Conservation (phyloP, 2,797 vertebrate species). For the Ara ararauna region DNA sequence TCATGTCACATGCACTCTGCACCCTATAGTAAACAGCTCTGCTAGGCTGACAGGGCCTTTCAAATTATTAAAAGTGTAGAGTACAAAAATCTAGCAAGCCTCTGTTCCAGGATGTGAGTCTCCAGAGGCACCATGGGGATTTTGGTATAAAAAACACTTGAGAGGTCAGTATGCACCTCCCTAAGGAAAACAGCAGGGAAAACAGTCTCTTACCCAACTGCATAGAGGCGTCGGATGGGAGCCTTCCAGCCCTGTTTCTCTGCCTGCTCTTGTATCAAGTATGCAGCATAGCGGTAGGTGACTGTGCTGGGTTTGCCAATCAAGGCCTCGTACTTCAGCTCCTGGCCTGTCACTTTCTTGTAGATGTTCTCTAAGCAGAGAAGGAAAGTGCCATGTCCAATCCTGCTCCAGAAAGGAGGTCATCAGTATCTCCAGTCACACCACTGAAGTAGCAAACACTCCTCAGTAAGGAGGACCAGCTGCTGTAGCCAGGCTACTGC, state of each 20-base stretch:
- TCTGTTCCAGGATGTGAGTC: not conserved
- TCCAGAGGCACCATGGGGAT: not conserved
- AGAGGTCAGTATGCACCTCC: not conserved
- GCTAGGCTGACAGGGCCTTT: not conserved
- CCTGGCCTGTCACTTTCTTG: conserved; percentile 90
- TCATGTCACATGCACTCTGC: not conserved
- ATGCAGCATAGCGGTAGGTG: conserved; percentile 92
- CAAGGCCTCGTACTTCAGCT: conserved; percentile 91
- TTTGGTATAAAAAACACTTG: not conserved
- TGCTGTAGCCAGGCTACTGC: not conserved
- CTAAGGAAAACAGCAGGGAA: not conserved
- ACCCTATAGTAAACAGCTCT: not conserved
- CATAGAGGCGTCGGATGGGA: conserved; percentile 90
- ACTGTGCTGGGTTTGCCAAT: conserved; percentile 94
- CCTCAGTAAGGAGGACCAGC: not conserved
- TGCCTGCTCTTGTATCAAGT: conserved; percentile 87
- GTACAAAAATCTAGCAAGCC: not conserved
- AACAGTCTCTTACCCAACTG: conserved; percentile 86
- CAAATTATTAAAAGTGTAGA: not conserved
- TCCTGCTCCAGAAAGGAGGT: conserved; percentile 77
- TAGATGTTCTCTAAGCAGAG: conserved; percentile 92
- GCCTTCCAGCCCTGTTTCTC: conserved; percentile 85
- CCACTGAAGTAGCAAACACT: not conserved
- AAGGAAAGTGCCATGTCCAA: conserved; percentile 95
- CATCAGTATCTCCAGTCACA: not conserved